A percentile compares a stretch with the other conserved stretches of the same genome.
Evolutionary conservation across 2,113 vertebrate genomes (phyloP).

Genomic region (Campylomormyrus numenius): DNA sequence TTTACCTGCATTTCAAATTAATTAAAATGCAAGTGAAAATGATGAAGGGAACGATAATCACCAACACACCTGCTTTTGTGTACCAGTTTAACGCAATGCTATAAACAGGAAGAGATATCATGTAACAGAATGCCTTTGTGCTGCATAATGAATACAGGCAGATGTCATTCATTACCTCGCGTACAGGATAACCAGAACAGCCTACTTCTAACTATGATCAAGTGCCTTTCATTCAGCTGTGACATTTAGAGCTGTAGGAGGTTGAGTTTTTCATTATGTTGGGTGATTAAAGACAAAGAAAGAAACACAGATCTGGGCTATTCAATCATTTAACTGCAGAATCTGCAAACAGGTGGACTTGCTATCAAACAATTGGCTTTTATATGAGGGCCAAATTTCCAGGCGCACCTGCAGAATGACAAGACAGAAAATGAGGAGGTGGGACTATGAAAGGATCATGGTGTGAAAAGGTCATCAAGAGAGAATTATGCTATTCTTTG

Average conservation of each 20-base stretch:
- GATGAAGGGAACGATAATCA: background rate
- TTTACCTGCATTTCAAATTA: background rate
- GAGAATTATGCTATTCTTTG: background rate
- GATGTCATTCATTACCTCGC: constrained; percentile 29
- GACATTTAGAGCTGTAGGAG: constrained; percentile 39
- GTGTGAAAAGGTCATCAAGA: constrained; percentile 13
- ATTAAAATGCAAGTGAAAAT: background rate
- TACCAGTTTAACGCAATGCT: background rate
- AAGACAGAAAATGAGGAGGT: background rate
- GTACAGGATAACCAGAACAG: constrained; percentile 40
- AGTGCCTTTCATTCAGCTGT: constrained; percentile 38
- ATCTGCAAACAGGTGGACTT: constrained; percentile 52
- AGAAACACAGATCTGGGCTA: constrained; percentile 42
- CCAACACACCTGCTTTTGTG: background rate
- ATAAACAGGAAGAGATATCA: background rate
- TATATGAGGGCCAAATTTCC: constrained; percentile 41
- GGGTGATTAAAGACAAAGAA: constrained; percentile 46
- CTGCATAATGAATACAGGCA: constrained; percentile 29
- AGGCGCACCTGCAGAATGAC: constrained; percentile 31
- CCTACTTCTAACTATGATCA: constrained; percentile 44
- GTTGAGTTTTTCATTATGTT: constrained; percentile 47
- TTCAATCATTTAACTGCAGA: constrained; percentile 50
- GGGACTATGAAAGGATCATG: constrained; percentile 25
- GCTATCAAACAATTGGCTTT: constrained; percentile 51
- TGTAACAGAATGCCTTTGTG: background rate